phyloP scores from a whole-genome alignment of 2,113 vertebrate genomes.

The Vulpes lagopus region DNA sequence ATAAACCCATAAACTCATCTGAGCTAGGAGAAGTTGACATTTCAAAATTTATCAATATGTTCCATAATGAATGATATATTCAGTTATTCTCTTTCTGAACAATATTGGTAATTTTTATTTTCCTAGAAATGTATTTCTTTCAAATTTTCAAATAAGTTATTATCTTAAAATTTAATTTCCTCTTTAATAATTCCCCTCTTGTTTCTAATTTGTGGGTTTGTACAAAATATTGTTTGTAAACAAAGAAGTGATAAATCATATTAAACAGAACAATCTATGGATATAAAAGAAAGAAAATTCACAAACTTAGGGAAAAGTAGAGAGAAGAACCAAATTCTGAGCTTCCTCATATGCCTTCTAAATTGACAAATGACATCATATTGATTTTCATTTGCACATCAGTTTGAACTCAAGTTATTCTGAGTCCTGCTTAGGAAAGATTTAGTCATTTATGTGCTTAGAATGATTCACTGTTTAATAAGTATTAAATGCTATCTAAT shows the following conservation, averaged over 20 bases:
- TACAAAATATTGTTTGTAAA: not conserved
- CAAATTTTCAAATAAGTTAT: not conserved
- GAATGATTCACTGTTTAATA: not conserved
- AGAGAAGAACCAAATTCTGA: not conserved
- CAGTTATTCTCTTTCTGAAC: constrained; percentile 10
- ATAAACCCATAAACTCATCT: not conserved
- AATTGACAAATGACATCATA: not conserved
- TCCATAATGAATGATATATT: not conserved
- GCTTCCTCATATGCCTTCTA: not conserved
- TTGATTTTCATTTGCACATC: not conserved
- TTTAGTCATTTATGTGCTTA: not conserved
- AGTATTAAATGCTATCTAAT: not conserved
- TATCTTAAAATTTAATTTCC: constrained; percentile 28
- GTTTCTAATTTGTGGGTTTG: not conserved
- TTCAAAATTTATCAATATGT: not conserved
- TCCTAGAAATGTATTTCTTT: not conserved
- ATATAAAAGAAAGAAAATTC: not conserved
- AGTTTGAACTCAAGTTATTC: not conserved
- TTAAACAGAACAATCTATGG: not conserved
- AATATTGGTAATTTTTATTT: constrained; percentile 3
- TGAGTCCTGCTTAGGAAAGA: not conserved
- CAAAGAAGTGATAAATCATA: not conserved
- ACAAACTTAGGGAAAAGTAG: not conserved
- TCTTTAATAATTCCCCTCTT: not conserved
- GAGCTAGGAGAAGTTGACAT: not conserved